Conservation (phyloP, 2,888 invertebrate species). For the Ischnus inquisitorius region DNA sequence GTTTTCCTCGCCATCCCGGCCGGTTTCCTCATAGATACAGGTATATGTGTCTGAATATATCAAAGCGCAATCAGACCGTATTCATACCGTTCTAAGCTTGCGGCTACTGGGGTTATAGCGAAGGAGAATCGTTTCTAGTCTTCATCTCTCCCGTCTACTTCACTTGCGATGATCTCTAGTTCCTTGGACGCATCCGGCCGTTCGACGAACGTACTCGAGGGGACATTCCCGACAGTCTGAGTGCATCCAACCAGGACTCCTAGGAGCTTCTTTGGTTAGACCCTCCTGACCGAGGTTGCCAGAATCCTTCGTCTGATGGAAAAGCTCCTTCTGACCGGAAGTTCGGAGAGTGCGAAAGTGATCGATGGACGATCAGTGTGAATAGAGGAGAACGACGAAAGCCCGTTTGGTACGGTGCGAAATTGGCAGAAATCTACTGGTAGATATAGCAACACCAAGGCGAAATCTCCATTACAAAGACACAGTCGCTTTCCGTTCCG, state of each 20-base stretch:
- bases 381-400: slow-evolving; percentile 41
- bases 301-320: slow-evolving; percentile 12
- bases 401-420: slow-evolving; percentile 19
- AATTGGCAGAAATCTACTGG: slow-evolving; percentile 38
- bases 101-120: neutral
- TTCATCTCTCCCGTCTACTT: neutral
- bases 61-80: slow-evolving; percentile 65
- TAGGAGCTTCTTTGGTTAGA: slow-evolving; percentile 15
- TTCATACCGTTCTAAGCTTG: slow-evolving; percentile 40
- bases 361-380: slow-evolving; percentile 49
- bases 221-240: neutral
- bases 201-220: neutral
- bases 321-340: slow-evolving; percentile 27
- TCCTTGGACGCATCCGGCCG: slow-evolving; percentile 19
- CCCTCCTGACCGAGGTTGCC: neutral
- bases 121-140: slow-evolving; percentile 5
- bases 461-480: slow-evolving; percentile 79
- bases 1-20: neutral
- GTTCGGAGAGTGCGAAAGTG: slow-evolving; percentile 25
- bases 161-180: slow-evolving; percentile 4
- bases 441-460: slow-evolving; percentile 45
- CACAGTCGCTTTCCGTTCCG: slow-evolving; percentile 64
- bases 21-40: neutral
- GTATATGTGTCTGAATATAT: slow-evolving; percentile 35
- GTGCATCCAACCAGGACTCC: slow-evolving; percentile 16